Evolutionary conservation across 2,888 invertebrate species (phyloP).

Genomic region (Acleris cristana): DNA sequence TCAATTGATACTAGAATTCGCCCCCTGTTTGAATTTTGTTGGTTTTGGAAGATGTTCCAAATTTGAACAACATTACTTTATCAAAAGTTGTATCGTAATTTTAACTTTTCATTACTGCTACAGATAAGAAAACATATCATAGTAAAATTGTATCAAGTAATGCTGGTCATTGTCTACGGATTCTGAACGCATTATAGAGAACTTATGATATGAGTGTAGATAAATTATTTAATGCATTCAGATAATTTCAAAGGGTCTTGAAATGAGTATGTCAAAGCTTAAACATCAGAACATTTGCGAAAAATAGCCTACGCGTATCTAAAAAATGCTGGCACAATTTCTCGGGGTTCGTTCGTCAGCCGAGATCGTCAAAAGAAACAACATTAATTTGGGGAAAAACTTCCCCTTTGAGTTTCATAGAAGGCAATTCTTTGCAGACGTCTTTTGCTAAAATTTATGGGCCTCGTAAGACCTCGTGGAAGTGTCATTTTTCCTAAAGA

Average conservation of each 20-base stretch:
- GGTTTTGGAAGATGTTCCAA: no score
- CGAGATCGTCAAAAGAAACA: slow-evolving; percentile 28
- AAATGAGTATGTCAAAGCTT: slow-evolving; percentile 3
- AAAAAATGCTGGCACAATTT: slow-evolving; percentile 24
- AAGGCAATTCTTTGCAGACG: slow-evolving; percentile 31
- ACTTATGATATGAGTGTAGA: no score
- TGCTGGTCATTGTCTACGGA: no score
- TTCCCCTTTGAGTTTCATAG: slow-evolving; percentile 34
- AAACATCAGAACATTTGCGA: slow-evolving; percentile 5
- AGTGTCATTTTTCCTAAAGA: slow-evolving; percentile 27
- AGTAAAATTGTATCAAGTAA: no score
- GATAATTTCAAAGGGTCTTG: background rate
- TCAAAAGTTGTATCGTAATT: no score
- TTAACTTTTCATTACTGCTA: no score
- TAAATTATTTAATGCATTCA: background rate
- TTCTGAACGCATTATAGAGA: no score
- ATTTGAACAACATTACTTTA: no score
- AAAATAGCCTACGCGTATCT: slow-evolving; percentile 12
- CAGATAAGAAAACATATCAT: no score
- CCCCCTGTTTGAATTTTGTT: no score
- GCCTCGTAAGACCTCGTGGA: slow-evolving; percentile 22
- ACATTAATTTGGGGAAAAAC: slow-evolving; percentile 32
- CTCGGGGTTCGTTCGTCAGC: slow-evolving; percentile 14
- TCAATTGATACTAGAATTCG: no score
- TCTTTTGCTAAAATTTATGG: slow-evolving; percentile 29